Base-by-base conservation (phyloP, 2,888 invertebrate species). In the Drosophila putrida region DNA sequence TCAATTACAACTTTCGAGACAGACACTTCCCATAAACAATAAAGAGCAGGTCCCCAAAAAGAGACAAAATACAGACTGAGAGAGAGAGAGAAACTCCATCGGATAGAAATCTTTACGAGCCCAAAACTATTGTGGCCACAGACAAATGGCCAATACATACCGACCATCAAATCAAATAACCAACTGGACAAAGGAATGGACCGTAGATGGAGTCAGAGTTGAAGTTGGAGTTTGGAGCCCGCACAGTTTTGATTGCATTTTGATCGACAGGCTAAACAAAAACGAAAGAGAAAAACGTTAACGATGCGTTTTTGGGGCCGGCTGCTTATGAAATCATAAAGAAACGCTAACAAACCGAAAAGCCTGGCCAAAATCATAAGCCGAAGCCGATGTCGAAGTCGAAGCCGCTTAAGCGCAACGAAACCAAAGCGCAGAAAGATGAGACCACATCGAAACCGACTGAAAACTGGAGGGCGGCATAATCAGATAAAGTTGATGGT, bases 161-260 rank as follows among this genome's bases (percentile, higher is more conserved):
- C 2, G 20, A 20, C 20, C 82, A 82, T 81, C 80, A 69, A 75
- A 62, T 60, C 65, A 71, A 70, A 71, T 70, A 65, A 77, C 70
- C 55, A 49, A 65, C 51, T 47, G 75, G 67, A 71, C 78, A 75
- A 67, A 55, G 66, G 44, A 58, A 57, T 47, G 50, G 43, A 53
- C 47, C 61, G 33, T 41, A 67, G 50, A 39, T 36, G n/a, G 41
- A 50, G 15, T 66, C 31, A 6, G 43, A 65, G 44, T 47, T 43
- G 8, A 27, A 60, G 54, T 35, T 10, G 20, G 39, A 64, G 31
- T 25, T 25, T 39, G 53, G 35, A 53, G 47, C 84, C 85, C 85
- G 85, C 87, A 85, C 87, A 77, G 72, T 79, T 85, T 85, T 88
- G 85, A 85, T 85, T 85, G 85, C 89, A 87, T 88, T 86, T 85